phyloP scores from a whole-genome alignment of 2,888 invertebrate genomes.

The Macropis europaea region DNA sequence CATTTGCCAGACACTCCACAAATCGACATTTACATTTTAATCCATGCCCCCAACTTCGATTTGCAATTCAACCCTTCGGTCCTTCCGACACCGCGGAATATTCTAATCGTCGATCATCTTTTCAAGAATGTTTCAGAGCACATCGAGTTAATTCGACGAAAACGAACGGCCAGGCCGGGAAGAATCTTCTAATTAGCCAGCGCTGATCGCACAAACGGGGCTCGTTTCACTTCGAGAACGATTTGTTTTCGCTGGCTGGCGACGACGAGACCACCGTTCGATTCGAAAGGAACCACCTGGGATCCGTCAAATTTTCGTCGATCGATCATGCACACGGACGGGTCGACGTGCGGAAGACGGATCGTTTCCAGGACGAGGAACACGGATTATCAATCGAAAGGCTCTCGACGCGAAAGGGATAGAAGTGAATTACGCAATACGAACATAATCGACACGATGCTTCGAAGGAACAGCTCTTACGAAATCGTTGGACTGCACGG shows the following conservation, averaged over 20 bases:
- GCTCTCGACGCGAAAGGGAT: not conserved
- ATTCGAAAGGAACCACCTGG: not conserved
- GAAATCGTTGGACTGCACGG: too few species aligned
- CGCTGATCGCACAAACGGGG: constrained; percentile 35
- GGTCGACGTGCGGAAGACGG: constrained; percentile 8
- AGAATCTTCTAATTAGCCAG: constrained; percentile 37
- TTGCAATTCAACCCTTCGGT: constrained; percentile 11
- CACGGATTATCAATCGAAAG: constrained; percentile 6
- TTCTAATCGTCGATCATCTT: constrained; percentile 8
- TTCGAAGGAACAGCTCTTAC: too few species aligned
- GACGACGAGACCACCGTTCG: constrained; percentile 4
- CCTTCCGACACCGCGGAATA: not conserved
- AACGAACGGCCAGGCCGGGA: constrained; percentile 35
- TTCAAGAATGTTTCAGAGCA: constrained; percentile 46
- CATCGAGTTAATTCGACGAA: constrained; percentile 45
- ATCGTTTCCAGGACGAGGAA: constrained; percentile 20
- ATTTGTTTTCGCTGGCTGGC: constrained; percentile 29
- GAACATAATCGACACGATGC: not conserved
- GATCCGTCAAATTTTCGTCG: not conserved
- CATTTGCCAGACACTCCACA: too few species aligned
- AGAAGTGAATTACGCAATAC: not conserved
- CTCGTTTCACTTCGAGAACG: constrained; percentile 31
- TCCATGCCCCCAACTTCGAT: not conserved
- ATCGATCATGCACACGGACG: constrained; percentile 12
- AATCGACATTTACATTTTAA: constrained; percentile 20